Conservation (phyloP, 2,113 vertebrate genomes). For the Cinclus cinclus region DNA sequence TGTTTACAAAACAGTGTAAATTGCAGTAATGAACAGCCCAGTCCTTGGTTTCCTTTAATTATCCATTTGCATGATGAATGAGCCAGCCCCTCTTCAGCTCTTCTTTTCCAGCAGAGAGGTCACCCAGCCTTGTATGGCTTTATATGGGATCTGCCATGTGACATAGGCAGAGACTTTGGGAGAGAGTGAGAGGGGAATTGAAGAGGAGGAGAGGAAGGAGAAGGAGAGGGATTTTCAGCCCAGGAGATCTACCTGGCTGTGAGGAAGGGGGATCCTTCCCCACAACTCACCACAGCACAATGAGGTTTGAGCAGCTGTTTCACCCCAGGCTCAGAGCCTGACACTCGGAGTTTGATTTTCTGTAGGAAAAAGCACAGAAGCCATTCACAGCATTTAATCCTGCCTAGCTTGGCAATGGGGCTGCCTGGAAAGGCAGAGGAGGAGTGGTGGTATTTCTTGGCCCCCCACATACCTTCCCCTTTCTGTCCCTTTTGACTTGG, state of each 20-base stretch:
- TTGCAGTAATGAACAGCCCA: background rate
- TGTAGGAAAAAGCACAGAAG: background rate
- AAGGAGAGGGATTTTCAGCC: background rate
- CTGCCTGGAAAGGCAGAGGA: constrained; percentile 25
- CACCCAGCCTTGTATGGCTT: background rate
- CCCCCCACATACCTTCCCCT: constrained; percentile 35
- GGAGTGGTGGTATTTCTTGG: background rate
- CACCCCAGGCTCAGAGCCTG: background rate
- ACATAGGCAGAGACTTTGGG: background rate
- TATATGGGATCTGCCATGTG: background rate
- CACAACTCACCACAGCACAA: background rate
- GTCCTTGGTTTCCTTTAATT: constrained; percentile 42
- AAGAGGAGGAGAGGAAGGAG: background rate
- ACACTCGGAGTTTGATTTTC: background rate
- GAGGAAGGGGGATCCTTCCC: background rate
- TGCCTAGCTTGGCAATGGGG: accelerated
- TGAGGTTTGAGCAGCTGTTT: background rate
- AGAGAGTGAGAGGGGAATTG: background rate
- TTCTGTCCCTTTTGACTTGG: constrained; percentile 51
- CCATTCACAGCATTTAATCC: background rate
- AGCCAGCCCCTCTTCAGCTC: background rate
- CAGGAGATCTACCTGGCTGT: accelerated
- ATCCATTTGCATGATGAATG: constrained; percentile 11
- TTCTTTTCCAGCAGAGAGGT: background rate
- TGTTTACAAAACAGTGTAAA: constrained; percentile 64